Evolutionary conservation across 2,113 vertebrate species (phyloP), one percentile per base, ranked within the genome.

Genomic region (Chelonoidis abingdonii): DNA sequence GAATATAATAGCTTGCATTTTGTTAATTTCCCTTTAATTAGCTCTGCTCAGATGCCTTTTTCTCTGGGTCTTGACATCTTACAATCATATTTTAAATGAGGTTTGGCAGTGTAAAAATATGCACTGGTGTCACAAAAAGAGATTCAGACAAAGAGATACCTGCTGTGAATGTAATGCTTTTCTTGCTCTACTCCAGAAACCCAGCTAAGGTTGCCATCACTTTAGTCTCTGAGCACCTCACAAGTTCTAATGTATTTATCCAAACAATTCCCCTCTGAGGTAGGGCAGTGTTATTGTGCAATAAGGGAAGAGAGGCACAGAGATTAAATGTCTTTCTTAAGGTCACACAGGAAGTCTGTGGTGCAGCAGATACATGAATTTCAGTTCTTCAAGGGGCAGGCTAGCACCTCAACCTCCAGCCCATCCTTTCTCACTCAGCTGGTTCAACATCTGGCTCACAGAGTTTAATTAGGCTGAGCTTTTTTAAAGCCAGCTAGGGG

Each of bases 21-120:
- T 94, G 12, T 8, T 92, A 91, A 94, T 94, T 79, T 12, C 0
- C 78, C 82, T 93, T 92, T 91, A 94, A 88, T 91, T 85, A 86
- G 27, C 49, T 31, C 35, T 93, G 41, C 49, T 93, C 62, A 2
- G 1, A 27, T 47, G 41, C 13, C 7, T 38, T 57, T 92, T 84
- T 80, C 25, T 53, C 72, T 89, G 12, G 1, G n/a, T 31, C 38
- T 93, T 83, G 54, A 25, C 44, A 44, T 83, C 79, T 84, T 84
- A n/a, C 17, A 87, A 54, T 93, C 53, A 25, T 25, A 22, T 91
- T 93, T 93, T 93, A 95, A 87, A 90, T 25, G 8, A 13, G 76
- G 16, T 27, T 96, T 90, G 79, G 85, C 86, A 95, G 79, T 17
- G 41, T 3, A 86, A 93, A n/a, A 93, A n/a, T 24, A 16, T 92